Percentiles rank a stretch among this genome's conserved stretches.
These are phyloP conservation scores for Magallana gigas DNA, from an alignment of 1,140 invertebrate species.

Conservation along the genomic window DNA sequence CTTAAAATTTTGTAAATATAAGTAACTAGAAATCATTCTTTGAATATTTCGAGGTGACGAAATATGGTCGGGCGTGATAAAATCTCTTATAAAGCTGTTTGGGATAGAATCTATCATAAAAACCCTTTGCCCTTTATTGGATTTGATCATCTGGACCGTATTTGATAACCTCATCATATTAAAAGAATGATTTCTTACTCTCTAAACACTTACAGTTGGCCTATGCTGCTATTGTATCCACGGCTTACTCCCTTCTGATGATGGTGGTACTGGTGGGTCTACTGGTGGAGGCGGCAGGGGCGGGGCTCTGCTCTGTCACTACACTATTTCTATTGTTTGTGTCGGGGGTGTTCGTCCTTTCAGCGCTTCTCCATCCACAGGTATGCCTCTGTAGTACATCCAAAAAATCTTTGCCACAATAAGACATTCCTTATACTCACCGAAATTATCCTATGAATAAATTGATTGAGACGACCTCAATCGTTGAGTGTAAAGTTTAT, in stretches of 20 bases:
- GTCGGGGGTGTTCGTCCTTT: slow-evolving; percentile 82
- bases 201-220: slow-evolving; percentile 63
- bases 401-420: too few relatives aligned
- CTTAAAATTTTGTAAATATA: too few relatives aligned
- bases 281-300: slow-evolving; percentile 70
- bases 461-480: too few relatives aligned
- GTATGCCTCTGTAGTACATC: slow-evolving; percentile 45
- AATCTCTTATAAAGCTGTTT: too few relatives aligned
- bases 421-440: too few relatives aligned
- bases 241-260: slow-evolving; percentile 75
- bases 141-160: background rate
- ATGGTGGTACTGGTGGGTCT: slow-evolving; percentile 77
- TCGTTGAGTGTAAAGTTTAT: too few relatives aligned
- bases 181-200: background rate
- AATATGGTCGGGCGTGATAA: too few relatives aligned
- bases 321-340: slow-evolving; percentile 74
- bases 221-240: slow-evolving; percentile 73
- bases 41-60: too few relatives aligned
- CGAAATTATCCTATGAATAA: too few relatives aligned
- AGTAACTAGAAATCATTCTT: too few relatives aligned
- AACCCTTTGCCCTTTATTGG: background rate
- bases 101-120: too few relatives aligned
- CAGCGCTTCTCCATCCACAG: slow-evolving; percentile 89
- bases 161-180: background rate
- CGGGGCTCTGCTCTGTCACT: slow-evolving; percentile 74